Evolutionary conservation across 2,113 vertebrate genomes (phyloP).

Genomic region (Neogobius melanostomus): DNA sequence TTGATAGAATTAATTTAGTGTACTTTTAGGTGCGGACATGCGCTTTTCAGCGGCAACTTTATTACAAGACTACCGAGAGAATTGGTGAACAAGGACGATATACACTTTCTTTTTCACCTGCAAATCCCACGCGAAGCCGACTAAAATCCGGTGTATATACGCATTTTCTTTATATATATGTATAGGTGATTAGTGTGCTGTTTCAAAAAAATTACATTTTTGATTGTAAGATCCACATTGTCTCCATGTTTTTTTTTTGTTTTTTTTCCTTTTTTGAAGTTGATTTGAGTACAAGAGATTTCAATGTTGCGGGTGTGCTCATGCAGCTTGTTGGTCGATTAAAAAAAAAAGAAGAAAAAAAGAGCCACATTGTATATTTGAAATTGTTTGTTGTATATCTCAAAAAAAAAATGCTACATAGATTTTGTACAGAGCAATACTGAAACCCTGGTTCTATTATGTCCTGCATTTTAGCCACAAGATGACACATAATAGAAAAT

Average conservation of each 20-base stretch:
- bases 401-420: conserved; percentile 28
- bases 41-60: conserved; percentile 60
- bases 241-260: conserved; percentile 32
- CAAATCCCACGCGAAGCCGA: conserved; percentile 53
- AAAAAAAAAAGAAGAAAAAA: neutral
- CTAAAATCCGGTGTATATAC: conserved; percentile 76
- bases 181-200: conserved; percentile 79
- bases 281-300: conserved; percentile 55
- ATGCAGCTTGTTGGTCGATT: conserved; percentile 45
- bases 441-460: conserved; percentile 49
- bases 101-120: conserved; percentile 47
- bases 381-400: conserved; percentile 55
- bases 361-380: conserved; percentile 65
- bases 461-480: conserved; percentile 57
- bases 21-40: conserved; percentile 45
- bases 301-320: conserved; percentile 50
- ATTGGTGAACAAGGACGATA: conserved; percentile 51
- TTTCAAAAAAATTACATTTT: conserved; percentile 70
- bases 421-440: conserved; percentile 67
- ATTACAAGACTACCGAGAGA: conserved; percentile 49
- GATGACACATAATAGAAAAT: conserved; percentile 62
- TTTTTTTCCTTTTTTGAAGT: conserved; percentile 28
- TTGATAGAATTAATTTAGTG: conserved; percentile 50
- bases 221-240: conserved; percentile 64
- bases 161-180: conserved; percentile 74